Evolutionary conservation across 1,140 invertebrate genomes (phyloP), one percentile per base, ranked within the genome.

Genomic region (Andrena cerasifolii): DNA sequence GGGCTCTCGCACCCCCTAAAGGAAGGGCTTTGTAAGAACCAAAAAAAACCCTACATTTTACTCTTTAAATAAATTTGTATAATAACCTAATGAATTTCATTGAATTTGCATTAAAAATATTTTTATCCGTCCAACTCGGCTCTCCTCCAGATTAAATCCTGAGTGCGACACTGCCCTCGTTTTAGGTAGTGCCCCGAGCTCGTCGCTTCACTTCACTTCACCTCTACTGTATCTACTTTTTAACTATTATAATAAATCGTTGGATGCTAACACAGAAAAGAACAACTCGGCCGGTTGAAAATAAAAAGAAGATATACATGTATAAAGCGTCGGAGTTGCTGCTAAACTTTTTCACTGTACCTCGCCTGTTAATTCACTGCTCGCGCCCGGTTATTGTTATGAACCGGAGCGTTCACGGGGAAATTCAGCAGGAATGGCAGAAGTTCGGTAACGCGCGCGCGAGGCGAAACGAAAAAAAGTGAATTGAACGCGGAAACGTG

Each of bases 401-500:
- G 56, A 75, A 36, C 59, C 6, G 21, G 2, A 73, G 26, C 16
- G 31, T 61, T 43, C 26, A 21, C 5, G 47, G 18, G 21, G 21
- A 56, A 56, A 56, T 66, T 75, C 51, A 26, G 2, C 16, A 7
- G 56, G 45, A n/a, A 58, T 36, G 18, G n/a, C 33, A 24, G 51
- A 72, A 72, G 2, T 51, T 51, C n/a, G 40, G 33, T 56, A 28
- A 2, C 56, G 36, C 2, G 33, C 6, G 10, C 2, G 10, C 4
- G 2, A 53, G 51, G 24, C 28, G 1, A 3, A 56, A 45, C n/a
- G n/a, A 8, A 33, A 45, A 47, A 56, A 66, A 56, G 36, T 31
- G 3, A 66, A 66, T 75, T 66, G 45, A 66, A 66, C 72, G 49
- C 47, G 26, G 49, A 56, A 54, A 49, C 45, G 24, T 26, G 26